Percentiles rank a stretch among this genome's conserved stretches.
Evolutionary conservation across 1,140 invertebrate genomes (phyloP).

Genomic region (Piezodorus guildinii): DNA sequence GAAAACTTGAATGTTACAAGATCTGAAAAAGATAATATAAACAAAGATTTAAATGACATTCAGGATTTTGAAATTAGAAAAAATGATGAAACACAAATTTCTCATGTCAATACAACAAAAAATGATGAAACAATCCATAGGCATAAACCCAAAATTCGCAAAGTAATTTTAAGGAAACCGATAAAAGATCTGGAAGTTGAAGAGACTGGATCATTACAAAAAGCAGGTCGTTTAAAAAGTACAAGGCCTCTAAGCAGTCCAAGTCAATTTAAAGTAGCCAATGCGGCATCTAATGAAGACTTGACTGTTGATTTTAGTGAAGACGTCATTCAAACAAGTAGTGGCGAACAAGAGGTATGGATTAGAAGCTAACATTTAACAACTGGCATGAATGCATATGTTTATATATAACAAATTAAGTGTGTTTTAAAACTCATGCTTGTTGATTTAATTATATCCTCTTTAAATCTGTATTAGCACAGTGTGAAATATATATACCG

Average conservation of each 20-base stretch:
- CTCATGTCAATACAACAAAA: too few species aligned
- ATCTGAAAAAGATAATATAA: too few species aligned
- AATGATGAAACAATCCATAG: background rate
- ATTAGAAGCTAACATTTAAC: conserved; percentile 8
- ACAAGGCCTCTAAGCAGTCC: background rate
- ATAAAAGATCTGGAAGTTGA: conserved; percentile 18
- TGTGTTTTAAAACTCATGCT: conserved; percentile 12
- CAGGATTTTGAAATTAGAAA: too few species aligned
- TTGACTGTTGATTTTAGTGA: background rate
- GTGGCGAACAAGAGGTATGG: conserved; percentile 7
- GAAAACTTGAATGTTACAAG: background rate
- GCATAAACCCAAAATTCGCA: background rate
- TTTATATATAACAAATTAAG: conserved; percentile 3
- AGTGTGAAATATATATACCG: conserved; percentile 1
- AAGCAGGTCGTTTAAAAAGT: background rate
- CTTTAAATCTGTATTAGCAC: conserved; percentile 7
- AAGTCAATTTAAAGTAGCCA: background rate
- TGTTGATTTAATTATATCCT: conserved; percentile 7
- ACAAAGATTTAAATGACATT: too few species aligned
- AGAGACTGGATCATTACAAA: conserved; percentile 10
- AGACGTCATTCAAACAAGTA: conserved; percentile 9
- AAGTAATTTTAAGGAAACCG: conserved; percentile 9
- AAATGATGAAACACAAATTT: too few species aligned
- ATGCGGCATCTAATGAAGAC: background rate
- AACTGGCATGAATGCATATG: conserved; percentile 6